Percentiles rank a stretch among this genome's conserved stretches.
These are phyloP conservation scores for Eilema griseolum DNA, from an alignment of 2,888 invertebrate genomes.

Conservation along the genomic window DNA sequence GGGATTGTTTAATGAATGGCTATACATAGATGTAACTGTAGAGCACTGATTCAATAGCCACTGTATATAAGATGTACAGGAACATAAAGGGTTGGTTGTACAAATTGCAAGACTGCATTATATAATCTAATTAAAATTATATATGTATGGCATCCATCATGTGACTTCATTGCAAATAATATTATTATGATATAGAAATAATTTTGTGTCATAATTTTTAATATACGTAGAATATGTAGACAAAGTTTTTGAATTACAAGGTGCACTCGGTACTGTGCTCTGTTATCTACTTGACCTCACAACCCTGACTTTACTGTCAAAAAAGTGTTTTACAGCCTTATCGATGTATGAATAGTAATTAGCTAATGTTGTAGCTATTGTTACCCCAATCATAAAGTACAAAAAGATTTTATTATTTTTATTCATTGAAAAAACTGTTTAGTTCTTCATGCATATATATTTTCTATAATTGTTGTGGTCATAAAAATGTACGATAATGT, in stretches of 20 bases:
- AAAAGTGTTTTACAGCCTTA: constrained; percentile 12
- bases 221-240: neutral
- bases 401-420: constrained; percentile 54
- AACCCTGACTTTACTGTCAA: constrained; percentile 6
- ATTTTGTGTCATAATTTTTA: constrained; percentile 6
- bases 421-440: constrained; percentile 44
- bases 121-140: constrained; percentile 55
- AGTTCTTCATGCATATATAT: constrained; percentile 41
- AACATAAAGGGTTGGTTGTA: constrained; percentile 76
- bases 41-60: constrained; percentile 69
- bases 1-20: constrained; percentile 81
- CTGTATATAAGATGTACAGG: constrained; percentile 73
- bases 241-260: neutral
- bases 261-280: neutral
- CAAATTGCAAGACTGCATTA: constrained; percentile 83
- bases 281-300: neutral
- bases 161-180: constrained; percentile 11
- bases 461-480: constrained; percentile 33
- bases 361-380: constrained; percentile 27
- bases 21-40: constrained; percentile 72
- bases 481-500: constrained; percentile 32
- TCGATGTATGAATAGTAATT: constrained; percentile 22
- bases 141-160: constrained; percentile 29
- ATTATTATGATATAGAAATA: constrained; percentile 7
- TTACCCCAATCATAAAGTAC: constrained; percentile 57